Base-by-base conservation (phyloP, 2,113 vertebrate genomes). In the Ageneiosus marmoratus region DNA sequence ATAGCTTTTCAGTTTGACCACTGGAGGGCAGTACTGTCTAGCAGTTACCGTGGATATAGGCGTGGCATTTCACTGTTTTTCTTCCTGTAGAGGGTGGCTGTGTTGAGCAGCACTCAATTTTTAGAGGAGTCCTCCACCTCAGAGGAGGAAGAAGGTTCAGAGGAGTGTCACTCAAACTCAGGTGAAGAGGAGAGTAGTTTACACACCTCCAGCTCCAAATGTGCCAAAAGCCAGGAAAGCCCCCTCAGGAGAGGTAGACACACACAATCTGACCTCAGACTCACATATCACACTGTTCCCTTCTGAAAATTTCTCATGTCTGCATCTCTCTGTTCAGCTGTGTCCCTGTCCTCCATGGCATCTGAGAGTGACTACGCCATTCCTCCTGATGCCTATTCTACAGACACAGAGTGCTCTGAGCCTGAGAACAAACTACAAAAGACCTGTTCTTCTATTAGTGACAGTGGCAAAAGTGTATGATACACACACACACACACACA, bases 311-410 rank as follows among this genome's bases (percentile, higher is more conserved):
- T 13, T 58, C 20, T 87, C 24, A 32, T 15, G 20, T 55, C 3
- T 72, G 29, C 51, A 32, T 63, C 22, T 69, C 55, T 79, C 27
- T 20, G 37, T 37, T 24, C 88, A 99, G 97, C 96, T 41, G 97
- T 98, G 29, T 99, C 98, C 79, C 90, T 98, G 87, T 97, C 96
- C 16, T 99, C 98, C 0, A 91, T 99, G 93, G 93, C 97, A 20
- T 99, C 98, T 2, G 98, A 99, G 90, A 94, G 96, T n/a, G 98
- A 99, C 86, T 99, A 99, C 8, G 98, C 98, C 82, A 98, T 99
- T 88, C 98, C 98, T 24, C 98, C 98, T 6, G 98, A 99, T 74
- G 98, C 98, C 41, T 99, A 98, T 91, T 95, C 93, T 88, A 94
- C 96, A 7, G 98, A 99, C 89, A 95, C 94, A 0, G 97, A 99